A percentile compares a stretch with the other conserved stretches of the same genome.
Conservation (phyloP, 1,140 invertebrate species). For the Archegozetes longisetosus region DNA sequence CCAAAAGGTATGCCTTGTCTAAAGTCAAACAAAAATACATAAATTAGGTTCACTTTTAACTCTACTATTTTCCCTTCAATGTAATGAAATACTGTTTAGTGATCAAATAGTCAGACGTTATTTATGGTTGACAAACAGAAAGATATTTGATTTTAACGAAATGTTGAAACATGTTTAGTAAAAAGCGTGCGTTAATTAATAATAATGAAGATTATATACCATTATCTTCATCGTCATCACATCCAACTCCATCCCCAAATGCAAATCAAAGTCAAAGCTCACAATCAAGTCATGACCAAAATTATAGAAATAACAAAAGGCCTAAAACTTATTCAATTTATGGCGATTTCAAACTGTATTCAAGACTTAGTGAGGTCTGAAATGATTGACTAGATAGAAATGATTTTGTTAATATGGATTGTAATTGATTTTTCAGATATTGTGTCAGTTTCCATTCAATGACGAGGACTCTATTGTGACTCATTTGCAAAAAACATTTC, state of each 20-base stretch:
- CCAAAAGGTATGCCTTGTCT: too few relatives aligned
- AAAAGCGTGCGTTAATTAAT: background rate
- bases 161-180: too few relatives aligned
- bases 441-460: background rate
- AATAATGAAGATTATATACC: background rate
- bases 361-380: background rate
- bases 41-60: too few relatives aligned
- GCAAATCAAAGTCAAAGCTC: background rate
- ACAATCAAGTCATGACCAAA: too few relatives aligned
- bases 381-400: background rate
- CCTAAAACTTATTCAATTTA: background rate
- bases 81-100: too few relatives aligned
- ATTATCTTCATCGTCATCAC: background rate
- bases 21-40: too few relatives aligned
- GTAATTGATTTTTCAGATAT: background rate
- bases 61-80: too few relatives aligned
- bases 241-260: too few relatives aligned
- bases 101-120: too few relatives aligned
- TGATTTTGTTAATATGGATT: background rate
- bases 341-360: background rate
- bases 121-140: too few relatives aligned
- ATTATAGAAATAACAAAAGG: background rate
- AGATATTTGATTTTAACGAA: too few relatives aligned
- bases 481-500: slow-evolving; percentile 45
- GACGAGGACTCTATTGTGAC: slow-evolving; percentile 13